Evolutionary conservation across 2,797 vertebrate species (phyloP), one percentile per base, ranked within the genome.

Genomic region (Tympanoctomys barrerae): DNA sequence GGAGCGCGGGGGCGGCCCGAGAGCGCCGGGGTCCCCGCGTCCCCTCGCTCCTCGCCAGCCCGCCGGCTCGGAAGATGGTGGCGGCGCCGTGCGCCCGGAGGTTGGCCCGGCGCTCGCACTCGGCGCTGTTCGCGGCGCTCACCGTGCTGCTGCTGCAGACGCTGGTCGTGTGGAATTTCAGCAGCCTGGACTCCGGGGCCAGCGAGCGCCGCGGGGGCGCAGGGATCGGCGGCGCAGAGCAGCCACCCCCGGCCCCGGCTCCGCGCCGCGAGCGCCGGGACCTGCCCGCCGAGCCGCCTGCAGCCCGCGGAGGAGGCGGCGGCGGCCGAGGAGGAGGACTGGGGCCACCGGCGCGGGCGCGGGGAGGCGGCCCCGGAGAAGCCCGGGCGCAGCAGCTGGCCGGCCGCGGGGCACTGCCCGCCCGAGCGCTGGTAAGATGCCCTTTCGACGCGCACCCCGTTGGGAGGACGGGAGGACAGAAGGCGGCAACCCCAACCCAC

Each of bases 131-230:
- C 19, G 99, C 99, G 93, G 99, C 99, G 93, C 99, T 99, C 97
- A 99, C 99, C 26, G 99, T 99, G 97, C 98, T 99, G 98, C 99
- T 99, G 95, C 98, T 99, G 97, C 99, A 99, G 98, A 99, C 99
- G 82, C 99, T 99, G 96, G 98, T 99, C 70, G 99, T 99, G 97
- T 99, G 99, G 99, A 99, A 99, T 99, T 99, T 99, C 99, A 99
- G 99, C 98, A 99, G 99, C 98, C 98, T 99, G 62, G 99, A 99
- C 98, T 99, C 99, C 75, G 99, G 99, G 68, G 99, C 99, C 89
- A 99, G 99, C 64, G 94, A 98, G 96, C 98, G 98, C 70, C 98
- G 98, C 98, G 98, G 98, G 87, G 97, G 98, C 96, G 98, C 98
- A 97, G 96, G 93, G 91, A 92, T 64, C 49, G 96, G 96, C 42